phyloP scores from a whole-genome alignment of 2,888 invertebrate genomes.

The Antitype chi region DNA sequence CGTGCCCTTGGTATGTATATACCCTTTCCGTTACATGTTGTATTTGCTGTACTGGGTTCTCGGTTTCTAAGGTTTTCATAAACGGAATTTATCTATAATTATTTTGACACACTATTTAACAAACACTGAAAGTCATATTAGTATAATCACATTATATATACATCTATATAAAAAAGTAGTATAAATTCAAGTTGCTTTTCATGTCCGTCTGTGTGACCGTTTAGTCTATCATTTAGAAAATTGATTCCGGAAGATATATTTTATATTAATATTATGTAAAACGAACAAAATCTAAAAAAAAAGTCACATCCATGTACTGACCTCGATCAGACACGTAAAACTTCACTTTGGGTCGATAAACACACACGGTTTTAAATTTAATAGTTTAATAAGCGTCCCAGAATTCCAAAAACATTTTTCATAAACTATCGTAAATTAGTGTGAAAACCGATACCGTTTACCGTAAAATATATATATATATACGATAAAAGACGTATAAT shows the following conservation, averaged over 20 bases:
- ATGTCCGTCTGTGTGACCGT: background rate
- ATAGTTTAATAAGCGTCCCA: background rate
- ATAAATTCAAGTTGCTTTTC: background rate
- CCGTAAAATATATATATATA: constrained; percentile 20
- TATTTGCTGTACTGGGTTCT: too few species aligned
- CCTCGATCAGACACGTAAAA: background rate
- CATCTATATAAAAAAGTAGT: background rate
- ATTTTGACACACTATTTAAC: background rate
- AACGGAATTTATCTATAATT: background rate
- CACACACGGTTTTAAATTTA: background rate
- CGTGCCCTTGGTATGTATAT: too few species aligned
- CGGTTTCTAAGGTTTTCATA: background rate
- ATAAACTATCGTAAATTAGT: constrained; percentile 13
- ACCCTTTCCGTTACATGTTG: too few species aligned
- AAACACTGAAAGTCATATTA: background rate
- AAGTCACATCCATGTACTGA: background rate
- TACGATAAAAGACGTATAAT: constrained; percentile 13
- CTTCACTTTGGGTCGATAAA: background rate
- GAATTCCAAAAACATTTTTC: background rate
- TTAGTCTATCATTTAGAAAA: background rate
- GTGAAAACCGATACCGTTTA: constrained; percentile 27
- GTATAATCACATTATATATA: background rate
- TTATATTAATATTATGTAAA: too few species aligned
- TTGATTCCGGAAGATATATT: background rate
- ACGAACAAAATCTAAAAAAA: too few species aligned